These are phyloP conservation scores for Volucella zonaria DNA, from an alignment of 2,888 invertebrate genomes.

Conservation along the genomic window DNA sequence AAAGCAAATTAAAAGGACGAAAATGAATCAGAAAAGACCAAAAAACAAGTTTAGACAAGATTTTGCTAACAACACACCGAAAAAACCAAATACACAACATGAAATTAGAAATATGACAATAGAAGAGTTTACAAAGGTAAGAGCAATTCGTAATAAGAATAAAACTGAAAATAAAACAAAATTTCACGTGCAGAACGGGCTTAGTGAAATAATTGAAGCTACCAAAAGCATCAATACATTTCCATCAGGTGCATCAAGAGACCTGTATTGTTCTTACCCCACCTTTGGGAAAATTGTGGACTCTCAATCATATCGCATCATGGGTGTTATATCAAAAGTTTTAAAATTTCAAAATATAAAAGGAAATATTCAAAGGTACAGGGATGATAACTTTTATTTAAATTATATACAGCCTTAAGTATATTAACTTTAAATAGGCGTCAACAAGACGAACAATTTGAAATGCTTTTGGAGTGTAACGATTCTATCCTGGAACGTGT, in stretches of 20 bases:
- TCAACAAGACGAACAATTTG: slow-evolving; percentile 87
- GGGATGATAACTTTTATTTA: slow-evolving; percentile 68
- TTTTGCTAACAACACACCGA: background rate
- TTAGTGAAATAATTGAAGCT: slow-evolving; percentile 86
- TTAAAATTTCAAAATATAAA: slow-evolving; percentile 84
- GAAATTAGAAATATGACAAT: slow-evolving; percentile 72
- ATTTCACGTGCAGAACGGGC: slow-evolving; percentile 82
- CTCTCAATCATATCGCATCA: slow-evolving; percentile 86
- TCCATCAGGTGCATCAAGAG: slow-evolving; percentile 88
- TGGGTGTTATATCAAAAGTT: slow-evolving; percentile 85
- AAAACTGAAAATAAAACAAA: background rate
- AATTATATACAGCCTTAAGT: background rate
- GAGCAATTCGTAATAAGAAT: background rate
- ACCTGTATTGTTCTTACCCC: slow-evolving; percentile 90
- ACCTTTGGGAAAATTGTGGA: slow-evolving; percentile 88
- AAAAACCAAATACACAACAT: slow-evolving; percentile 50
- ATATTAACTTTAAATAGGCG: slow-evolving; percentile 77
- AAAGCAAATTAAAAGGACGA: slow-evolving; percentile 20
- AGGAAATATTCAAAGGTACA: slow-evolving; percentile 84
- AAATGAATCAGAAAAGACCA: slow-evolving; percentile 40
- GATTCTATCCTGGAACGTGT: slow-evolving; percentile 92
- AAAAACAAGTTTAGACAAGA: background rate
- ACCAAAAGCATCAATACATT: slow-evolving; percentile 88
- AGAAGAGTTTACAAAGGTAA: slow-evolving; percentile 79
- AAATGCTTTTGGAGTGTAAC: slow-evolving; percentile 91